These are phyloP conservation scores for Oreochromis mossambicus DNA, from an alignment of 2,797 vertebrate species.

Conservation along the genomic window DNA sequence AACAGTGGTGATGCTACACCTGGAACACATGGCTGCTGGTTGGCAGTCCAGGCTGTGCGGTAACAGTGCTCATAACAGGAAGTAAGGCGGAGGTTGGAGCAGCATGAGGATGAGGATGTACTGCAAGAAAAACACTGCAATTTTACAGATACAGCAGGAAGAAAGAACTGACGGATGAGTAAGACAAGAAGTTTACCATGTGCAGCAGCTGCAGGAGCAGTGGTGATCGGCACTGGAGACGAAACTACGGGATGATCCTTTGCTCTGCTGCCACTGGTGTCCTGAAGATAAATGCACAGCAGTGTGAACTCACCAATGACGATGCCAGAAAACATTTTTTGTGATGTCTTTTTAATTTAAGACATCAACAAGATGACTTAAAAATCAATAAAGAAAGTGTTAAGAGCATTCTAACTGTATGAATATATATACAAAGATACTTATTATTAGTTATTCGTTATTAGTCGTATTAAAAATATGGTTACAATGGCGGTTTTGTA, in stretches of 20 bases:
- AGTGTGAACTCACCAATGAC: not conserved
- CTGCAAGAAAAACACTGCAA: constrained; percentile 36
- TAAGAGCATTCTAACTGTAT: not conserved
- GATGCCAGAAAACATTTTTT: not conserved
- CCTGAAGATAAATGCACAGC: constrained; percentile 63
- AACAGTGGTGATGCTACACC: constrained; percentile 65
- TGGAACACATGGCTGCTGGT: constrained; percentile 83
- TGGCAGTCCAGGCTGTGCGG: constrained; percentile 74
- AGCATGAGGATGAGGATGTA: constrained; percentile 64
- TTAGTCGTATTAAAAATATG: not conserved
- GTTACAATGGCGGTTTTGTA: rapidly evolving
- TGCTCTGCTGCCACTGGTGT: constrained; percentile 70
- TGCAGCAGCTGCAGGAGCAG: constrained; percentile 43
- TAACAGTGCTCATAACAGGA: constrained; percentile 71
- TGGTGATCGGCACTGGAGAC: constrained; percentile 63
- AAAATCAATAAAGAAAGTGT: not conserved
- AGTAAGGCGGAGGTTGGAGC: constrained; percentile 79
- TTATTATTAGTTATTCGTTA: not conserved
- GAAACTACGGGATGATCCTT: constrained; percentile 61
- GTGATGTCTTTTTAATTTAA: rapidly evolving
- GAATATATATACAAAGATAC: not conserved
- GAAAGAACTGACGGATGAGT: not conserved
- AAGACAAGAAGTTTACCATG: constrained; percentile 46
- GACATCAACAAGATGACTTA: not conserved
- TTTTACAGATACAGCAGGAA: not conserved